Base-by-base conservation (phyloP, 1,140 invertebrate species). In the Maconellicoccus hirsutus region DNA sequence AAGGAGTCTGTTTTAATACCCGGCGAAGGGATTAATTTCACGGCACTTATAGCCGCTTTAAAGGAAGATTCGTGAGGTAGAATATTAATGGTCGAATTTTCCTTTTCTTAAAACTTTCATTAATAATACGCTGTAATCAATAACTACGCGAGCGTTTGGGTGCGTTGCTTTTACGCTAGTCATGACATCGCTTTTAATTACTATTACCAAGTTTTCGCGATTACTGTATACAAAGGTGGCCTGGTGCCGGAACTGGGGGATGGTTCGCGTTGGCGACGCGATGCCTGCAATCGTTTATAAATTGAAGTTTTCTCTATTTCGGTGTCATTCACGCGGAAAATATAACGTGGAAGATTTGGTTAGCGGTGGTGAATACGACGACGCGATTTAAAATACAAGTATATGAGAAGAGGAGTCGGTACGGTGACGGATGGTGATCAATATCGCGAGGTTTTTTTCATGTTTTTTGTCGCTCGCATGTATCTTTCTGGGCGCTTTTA, bases 71-170 rank as follows among this genome's bases (percentile, higher is more conserved):
- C 61, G 61, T 66, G 25, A 66, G 61, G 21, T 23, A 26, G 61
- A 66, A 66, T 25, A 66, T 66, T 66, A 66, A 66, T 66, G 61
- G 61, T 66, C 22, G 61, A 66, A 66, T 66, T 66, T 66, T 66
- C 61, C 25, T 25, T 25, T 66, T 66, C 61, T 66, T 25, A 66
- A 66, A 66, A 66, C 61, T 66, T 66, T 66, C 61, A 66, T 66
- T 66, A 66, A 66, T 66, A 66, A 66, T 66, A 26, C 21, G 25
- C 21, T 16, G 61, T 66, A 66, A 66, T 66, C 61, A 66, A 66
- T 66, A 66, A 66, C 22, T 26, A n/a, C n/a, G n/a, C n/a, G n/a
- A n/a, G n/a, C n/a, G 3, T 22, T 3, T 52, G 42, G 61, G 14
- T 25, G 22, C 6, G 16, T 8, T 23, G 22, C 59, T 66, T 66